These are phyloP conservation scores for Watsonalla cultraria DNA, from an alignment of 2,888 invertebrate genomes.

Conservation along the genomic window DNA sequence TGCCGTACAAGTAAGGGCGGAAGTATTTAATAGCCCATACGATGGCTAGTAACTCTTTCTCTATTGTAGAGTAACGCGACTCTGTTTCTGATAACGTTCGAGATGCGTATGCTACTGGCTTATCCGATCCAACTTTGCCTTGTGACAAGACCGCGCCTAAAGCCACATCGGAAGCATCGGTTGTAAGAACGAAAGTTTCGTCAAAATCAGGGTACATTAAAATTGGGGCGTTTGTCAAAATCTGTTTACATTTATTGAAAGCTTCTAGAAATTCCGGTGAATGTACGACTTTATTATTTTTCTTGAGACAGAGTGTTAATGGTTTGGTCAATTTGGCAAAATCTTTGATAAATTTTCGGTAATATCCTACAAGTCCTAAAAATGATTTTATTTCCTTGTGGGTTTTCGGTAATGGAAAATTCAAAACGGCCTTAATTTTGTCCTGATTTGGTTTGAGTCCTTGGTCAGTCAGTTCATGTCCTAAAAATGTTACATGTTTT, in stretches of 20 bases:
- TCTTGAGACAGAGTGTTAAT: too few relatives aligned
- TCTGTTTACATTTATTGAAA: slow-evolving; percentile 21
- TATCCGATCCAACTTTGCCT: slow-evolving; percentile 15
- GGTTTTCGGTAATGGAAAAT: too few relatives aligned
- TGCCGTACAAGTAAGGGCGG: slow-evolving; percentile 30
- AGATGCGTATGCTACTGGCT: slow-evolving; percentile 20
- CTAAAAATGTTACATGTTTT: too few relatives aligned
- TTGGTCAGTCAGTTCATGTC: too few relatives aligned
- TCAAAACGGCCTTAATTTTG: too few relatives aligned
- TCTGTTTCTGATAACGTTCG: slow-evolving; percentile 17
- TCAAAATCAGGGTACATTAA: slow-evolving; percentile 37
- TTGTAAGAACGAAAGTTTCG: slow-evolving; percentile 17
- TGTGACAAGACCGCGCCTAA: slow-evolving; percentile 21
- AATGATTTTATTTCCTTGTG: too few relatives aligned
- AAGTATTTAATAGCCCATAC: slow-evolving; percentile 29
- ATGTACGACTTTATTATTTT: too few relatives aligned
- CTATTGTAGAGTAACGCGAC: slow-evolving; percentile 21
- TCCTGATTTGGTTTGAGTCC: too few relatives aligned
- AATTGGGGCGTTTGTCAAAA: slow-evolving; percentile 27
- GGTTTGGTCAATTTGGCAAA: too few relatives aligned
- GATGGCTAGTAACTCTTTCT: slow-evolving; percentile 39
- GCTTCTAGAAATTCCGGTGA: background rate
- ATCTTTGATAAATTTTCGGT: too few relatives aligned
- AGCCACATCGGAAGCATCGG: slow-evolving; percentile 17
- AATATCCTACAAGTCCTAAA: too few relatives aligned